These are phyloP conservation scores for Pardalotus punctatus DNA, from an alignment of 2,113 vertebrate genomes.

Conservation along the genomic window DNA sequence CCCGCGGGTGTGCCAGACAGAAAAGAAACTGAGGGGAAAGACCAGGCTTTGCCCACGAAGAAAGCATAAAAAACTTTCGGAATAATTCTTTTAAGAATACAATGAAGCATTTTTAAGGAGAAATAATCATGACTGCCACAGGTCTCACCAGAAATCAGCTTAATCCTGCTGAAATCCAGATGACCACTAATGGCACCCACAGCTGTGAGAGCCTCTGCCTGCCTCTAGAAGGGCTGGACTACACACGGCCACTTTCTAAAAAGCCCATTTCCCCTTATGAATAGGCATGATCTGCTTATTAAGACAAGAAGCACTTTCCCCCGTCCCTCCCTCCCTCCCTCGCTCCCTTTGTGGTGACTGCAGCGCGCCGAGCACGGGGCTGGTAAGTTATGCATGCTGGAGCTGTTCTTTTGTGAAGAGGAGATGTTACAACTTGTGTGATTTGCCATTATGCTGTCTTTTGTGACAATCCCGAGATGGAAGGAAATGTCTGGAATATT, in stretches of 20 bases:
- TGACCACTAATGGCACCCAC: accelerated
- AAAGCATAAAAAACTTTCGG: not conserved
- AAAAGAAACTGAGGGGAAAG: not conserved
- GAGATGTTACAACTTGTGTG: slow-evolving; percentile 52
- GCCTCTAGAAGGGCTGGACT: not conserved
- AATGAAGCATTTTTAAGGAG: not conserved
- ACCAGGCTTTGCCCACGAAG: not conserved
- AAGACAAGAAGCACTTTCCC: slow-evolving; percentile 33
- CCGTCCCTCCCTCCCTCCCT: not conserved
- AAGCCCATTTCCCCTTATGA: slow-evolving; percentile 36
- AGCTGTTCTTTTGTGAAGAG: slow-evolving; percentile 61
- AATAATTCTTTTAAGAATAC: not conserved
- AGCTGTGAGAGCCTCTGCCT: not conserved
- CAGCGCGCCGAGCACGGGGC: not conserved
- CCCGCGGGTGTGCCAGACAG: not conserved
- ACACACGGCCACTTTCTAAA: not conserved
- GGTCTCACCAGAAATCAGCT: not conserved
- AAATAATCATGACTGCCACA: not conserved
- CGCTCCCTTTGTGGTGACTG: slow-evolving; percentile 27
- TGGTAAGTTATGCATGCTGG: slow-evolving; percentile 57
- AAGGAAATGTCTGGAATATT: slow-evolving; percentile 46
- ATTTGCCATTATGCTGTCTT: slow-evolving; percentile 61
- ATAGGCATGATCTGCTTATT: slow-evolving; percentile 52
- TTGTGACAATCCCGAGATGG: slow-evolving; percentile 13
- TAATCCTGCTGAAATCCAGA: not conserved